phyloP scores from a whole-genome alignment of 37 sponge, comb jelly and placozoan genomes.

The Cliona cf. orientalis region DNA sequence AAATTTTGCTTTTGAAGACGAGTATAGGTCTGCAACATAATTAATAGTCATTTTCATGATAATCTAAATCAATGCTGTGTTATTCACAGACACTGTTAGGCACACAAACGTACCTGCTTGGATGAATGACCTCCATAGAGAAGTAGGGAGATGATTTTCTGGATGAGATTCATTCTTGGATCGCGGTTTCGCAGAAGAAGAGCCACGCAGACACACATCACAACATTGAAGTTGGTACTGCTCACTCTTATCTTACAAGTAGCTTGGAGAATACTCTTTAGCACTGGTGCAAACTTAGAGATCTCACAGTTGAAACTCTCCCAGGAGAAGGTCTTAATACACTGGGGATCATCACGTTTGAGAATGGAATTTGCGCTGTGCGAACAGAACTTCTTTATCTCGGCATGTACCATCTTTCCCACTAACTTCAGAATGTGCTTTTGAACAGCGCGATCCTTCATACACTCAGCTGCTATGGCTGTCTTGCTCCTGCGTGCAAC shows the following conservation, averaged over 20 bases:
- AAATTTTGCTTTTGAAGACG: not conserved
- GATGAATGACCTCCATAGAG: not conserved
- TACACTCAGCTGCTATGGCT: not conserved
- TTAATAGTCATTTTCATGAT: not conserved
- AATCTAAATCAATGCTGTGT: not conserved
- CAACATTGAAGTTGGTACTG: not conserved
- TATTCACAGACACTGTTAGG: too few relatives aligned
- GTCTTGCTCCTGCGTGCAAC: not conserved
- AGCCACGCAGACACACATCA: not conserved
- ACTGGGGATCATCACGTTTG: not conserved
- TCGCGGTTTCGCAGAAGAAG: not conserved
- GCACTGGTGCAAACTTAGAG: not conserved
- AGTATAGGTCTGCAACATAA: not conserved
- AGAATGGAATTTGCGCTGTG: not conserved
- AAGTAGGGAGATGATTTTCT: not conserved
- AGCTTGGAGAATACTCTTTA: not conserved
- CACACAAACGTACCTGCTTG: not conserved
- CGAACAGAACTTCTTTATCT: not conserved
- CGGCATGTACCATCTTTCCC: not conserved
- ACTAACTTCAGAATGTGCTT: not conserved
- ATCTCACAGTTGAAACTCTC: not conserved
- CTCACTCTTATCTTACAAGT: not conserved
- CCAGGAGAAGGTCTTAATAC: not conserved
- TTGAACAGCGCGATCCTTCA: not conserved
- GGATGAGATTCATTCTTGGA: not conserved